A percentile compares a stretch with the other conserved stretches of the same genome.
Evolutionary conservation across 2,888 invertebrate genomes (phyloP).

Genomic region (Tinea semifulvella): DNA sequence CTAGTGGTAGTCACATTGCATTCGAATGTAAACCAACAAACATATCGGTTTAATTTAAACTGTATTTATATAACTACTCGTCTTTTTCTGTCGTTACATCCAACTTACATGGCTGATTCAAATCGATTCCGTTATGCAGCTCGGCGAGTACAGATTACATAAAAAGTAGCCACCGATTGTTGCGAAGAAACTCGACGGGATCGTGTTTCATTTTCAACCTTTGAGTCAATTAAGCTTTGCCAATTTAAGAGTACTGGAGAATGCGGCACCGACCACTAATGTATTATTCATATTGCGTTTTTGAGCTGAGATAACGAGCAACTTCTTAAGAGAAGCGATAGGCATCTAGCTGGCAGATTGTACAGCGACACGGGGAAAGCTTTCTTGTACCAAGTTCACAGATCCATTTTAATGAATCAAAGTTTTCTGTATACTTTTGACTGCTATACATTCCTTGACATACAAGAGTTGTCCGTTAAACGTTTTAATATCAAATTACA

Average conservation of each 20-base stretch:
- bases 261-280: conserved; percentile 50
- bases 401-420: too few species aligned
- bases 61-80: not conserved
- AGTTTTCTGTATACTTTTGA: too few species aligned
- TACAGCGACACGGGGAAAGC: conserved; percentile 3
- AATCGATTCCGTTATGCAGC: conserved; percentile 36
- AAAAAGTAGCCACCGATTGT: conserved; percentile 36
- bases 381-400: too few species aligned
- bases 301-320: conserved; percentile 59
- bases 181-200: conserved; percentile 22
- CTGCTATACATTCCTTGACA: too few species aligned
- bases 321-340: conserved; percentile 51
- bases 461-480: too few species aligned
- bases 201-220: conserved; percentile 56
- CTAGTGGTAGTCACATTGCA: too few species aligned
- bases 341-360: conserved; percentile 60
- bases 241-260: conserved; percentile 55
- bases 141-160: conserved; percentile 29
- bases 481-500: too few species aligned
- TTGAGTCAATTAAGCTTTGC: conserved; percentile 62
- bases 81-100: not conserved
- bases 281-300: conserved; percentile 66
- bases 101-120: conserved; percentile 33
- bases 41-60: too few species aligned
- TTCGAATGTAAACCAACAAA: too few species aligned